Base-by-base conservation (phyloP, 2,888 invertebrate species). In the Caenorhabditis sulstoni region DNA sequence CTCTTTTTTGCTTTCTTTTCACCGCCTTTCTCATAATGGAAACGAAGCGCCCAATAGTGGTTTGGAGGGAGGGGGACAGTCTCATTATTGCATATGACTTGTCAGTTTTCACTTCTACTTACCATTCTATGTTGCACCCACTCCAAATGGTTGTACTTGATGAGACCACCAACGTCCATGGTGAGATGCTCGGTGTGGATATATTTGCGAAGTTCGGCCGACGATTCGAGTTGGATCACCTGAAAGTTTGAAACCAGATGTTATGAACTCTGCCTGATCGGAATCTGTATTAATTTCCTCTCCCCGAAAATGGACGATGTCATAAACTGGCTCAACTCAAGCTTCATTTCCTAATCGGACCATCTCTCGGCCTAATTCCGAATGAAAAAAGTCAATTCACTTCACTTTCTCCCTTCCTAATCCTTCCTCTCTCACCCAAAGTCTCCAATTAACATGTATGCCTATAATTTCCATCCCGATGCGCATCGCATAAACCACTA, bases 61-160 rank as follows among this genome's bases (percentile, higher is more conserved):
- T n/a, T n/a, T 18, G 45, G 12, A 39, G 41, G 44, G 29, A n/a
- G n/a, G 29, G 29, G 29, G 29, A 29, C 29, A 29, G 7, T 29
- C 4, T 29, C 29, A 29, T 29, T 29, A 29, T 29, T 29, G 7
- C 29, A 29, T 7, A 3, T 29, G 29, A 29, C 29, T 29, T 29
- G 4, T 29, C 29, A 29, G 4, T 29, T 29, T 7, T 7, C 29
- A 29, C 7, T 5, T 29, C 7, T 29, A 59, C 52, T 93, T 91
- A 97, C 97, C 91, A 96, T 95, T 92, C 97, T 93, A 91, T 97
- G 96, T 90, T 96, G 95, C 90, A 97, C 96, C 97, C 97, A 98
- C 90, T 96, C 95, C 70, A 95, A 93, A 91, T 97, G 96, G 87
- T 95, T 95, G 92, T 96, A 97, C 79, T 94, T 94, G 82, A 97